Conservation (phyloP, 1,140 invertebrate genomes). For the Megalonaias nervosa region DNA sequence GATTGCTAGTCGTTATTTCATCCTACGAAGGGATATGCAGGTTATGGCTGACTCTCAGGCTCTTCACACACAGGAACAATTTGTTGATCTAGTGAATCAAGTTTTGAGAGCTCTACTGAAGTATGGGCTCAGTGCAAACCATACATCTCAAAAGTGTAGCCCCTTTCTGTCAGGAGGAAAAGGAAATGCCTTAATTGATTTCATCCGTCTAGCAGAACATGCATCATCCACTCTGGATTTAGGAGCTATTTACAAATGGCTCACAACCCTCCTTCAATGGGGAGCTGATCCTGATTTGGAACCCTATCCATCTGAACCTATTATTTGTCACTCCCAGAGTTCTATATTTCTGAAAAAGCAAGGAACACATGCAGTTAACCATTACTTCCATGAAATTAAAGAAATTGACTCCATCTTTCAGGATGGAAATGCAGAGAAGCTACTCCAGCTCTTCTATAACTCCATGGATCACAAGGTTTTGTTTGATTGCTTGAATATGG, state of each 20-base stretch:
- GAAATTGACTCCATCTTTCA: slow-evolving; percentile 47
- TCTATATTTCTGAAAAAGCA: slow-evolving; percentile 67
- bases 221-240: slow-evolving; percentile 49
- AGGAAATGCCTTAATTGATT: slow-evolving; percentile 63
- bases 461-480: slow-evolving; percentile 63
- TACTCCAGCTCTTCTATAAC: slow-evolving; percentile 65
- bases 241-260: slow-evolving; percentile 55
- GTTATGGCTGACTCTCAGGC: background rate
- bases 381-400: slow-evolving; percentile 60
- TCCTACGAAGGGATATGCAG: slow-evolving; percentile 3
- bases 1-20: slow-evolving; percentile 49
- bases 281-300: slow-evolving; percentile 68
- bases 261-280: slow-evolving; percentile 63
- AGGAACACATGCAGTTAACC: slow-evolving; percentile 60
- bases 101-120: slow-evolving; percentile 50
- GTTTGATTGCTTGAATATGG: slow-evolving; percentile 59
- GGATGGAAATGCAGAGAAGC: slow-evolving; percentile 48
- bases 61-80: slow-evolving; percentile 23
- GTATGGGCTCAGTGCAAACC: slow-evolving; percentile 65
- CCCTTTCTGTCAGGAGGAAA: slow-evolving; percentile 45
- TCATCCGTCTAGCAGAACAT: slow-evolving; percentile 55
- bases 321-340: slow-evolving; percentile 69
- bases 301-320: slow-evolving; percentile 66
- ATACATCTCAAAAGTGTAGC: slow-evolving; percentile 39
- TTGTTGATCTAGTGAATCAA: slow-evolving; percentile 50